Base-by-base conservation (phyloP, 2,797 vertebrate species). In the Tauraco hartlaubi region DNA sequence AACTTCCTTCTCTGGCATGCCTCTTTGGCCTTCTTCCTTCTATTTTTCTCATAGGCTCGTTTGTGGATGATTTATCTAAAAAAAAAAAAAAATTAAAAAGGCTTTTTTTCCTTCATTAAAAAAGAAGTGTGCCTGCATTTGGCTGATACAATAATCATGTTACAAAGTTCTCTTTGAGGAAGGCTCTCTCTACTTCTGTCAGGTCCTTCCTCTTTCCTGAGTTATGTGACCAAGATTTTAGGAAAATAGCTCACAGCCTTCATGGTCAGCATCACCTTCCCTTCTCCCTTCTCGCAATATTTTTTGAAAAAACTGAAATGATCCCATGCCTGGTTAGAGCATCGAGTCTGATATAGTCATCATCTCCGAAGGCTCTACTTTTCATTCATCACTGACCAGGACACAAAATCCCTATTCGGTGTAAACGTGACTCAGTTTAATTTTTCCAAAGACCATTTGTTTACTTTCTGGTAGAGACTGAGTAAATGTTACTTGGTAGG, bases 1-100 rank as follows among this genome's bases (percentile, higher is more conserved):
- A 25, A 81, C 85, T 93, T 86, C 90, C 90, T 95, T 77, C 80
- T 82, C 90, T 90, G 90, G 88, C 96, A 92, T 82, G 83, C 63
- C 77, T 93, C 59, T 72, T 85, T 90, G 86, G 89, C 83, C 66
- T 85, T 81, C 78, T 89, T 92, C 82, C 67, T 84, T 73, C 6
- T 71, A 73, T 73, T 94, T 96, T 95, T 88, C 96, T 92, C 96
- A 94, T 94, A 94, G 94, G 78, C 56, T 95, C 18, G 11, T 67
- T 51, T 37, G 69, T 64, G 31, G 72, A 83, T 84, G 75, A 91
- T 82, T 95, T 96, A 88, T 91, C 62, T 89, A n/a, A 31, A 39
- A 17, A 28, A 31, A 39, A 17, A 28, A 29, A 76, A 56, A 83
- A 39, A 6, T 41, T 41, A n/a, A 33, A 71, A 63, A 19, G 5